Percentiles rank a stretch among this genome's conserved stretches.
These are phyloP conservation scores for Variabilichromis moorii DNA, from an alignment of 2,113 vertebrate species.

Conservation along the genomic window DNA sequence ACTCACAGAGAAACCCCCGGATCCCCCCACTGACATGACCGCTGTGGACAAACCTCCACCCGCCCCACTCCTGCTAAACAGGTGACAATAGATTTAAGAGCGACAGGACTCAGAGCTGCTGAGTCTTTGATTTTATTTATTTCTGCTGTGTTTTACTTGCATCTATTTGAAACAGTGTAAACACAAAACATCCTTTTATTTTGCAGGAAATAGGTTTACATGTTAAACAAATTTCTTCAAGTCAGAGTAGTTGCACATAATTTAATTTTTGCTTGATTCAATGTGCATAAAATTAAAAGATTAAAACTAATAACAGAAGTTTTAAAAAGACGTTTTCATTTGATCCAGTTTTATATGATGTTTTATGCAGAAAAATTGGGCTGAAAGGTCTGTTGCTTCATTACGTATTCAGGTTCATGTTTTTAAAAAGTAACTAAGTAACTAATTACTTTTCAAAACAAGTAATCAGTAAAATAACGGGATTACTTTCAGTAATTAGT, in stretches of 20 bases:
- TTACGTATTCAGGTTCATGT: fast-evolving
- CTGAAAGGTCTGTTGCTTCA: background rate
- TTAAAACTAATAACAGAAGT: background rate
- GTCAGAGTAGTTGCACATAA: background rate
- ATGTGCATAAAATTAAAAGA: background rate
- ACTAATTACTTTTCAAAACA: fast-evolving
- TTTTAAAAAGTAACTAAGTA: background rate
- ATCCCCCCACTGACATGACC: fast-evolving
- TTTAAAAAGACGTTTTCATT: background rate
- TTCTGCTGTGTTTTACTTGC: background rate
- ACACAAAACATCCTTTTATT: background rate
- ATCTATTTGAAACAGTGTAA: background rate
- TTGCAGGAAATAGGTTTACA: background rate
- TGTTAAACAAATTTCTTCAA: background rate
- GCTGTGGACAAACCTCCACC: fast-evolving
- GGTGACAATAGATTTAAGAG: background rate
- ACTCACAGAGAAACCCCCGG: background rate
- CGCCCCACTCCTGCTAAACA: background rate
- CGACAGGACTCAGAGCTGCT: no score
- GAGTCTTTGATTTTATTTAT: background rate
- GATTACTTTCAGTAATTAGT: background rate
- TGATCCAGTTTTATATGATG: background rate
- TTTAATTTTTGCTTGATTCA: background rate
- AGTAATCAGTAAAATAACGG: background rate
- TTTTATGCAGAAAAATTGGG: background rate